Conservation (phyloP, 2,797 vertebrate genomes). For the Sebastes minor region DNA sequence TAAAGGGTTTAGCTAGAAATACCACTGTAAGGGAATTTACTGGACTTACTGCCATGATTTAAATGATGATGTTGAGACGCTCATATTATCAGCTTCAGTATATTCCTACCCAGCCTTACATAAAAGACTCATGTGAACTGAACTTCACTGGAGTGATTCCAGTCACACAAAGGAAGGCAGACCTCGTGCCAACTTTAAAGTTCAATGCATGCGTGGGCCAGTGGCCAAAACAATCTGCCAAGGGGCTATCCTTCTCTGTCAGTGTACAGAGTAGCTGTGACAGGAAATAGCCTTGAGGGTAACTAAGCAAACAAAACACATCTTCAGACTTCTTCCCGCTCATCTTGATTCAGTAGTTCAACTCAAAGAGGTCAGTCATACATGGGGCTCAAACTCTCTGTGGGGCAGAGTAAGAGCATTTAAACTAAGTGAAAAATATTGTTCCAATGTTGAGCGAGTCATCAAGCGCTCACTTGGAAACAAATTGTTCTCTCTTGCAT, state of each 20-base stretch:
- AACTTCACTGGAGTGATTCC: constrained; percentile 19
- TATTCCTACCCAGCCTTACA: background rate
- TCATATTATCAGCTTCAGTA: background rate
- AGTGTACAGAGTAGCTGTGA: constrained; percentile 47
- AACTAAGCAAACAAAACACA: constrained; percentile 60
- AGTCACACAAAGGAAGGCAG: constrained; percentile 22
- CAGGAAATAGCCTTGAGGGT: constrained; percentile 57
- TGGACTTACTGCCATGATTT: background rate
- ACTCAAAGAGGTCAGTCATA: constrained; percentile 37
- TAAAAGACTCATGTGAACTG: background rate
- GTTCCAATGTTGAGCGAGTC: background rate
- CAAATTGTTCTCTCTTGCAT: background rate
- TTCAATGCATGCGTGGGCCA: constrained; percentile 51
- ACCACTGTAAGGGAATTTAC: background rate
- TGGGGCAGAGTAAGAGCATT: background rate
- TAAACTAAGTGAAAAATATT: background rate
- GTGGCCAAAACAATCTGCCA: constrained; percentile 61
- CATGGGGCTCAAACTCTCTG: constrained; percentile 13
- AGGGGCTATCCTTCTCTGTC: constrained; percentile 61
- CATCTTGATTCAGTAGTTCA: constrained; percentile 59
- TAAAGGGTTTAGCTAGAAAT: background rate
- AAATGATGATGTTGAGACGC: background rate
- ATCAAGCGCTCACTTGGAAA: background rate
- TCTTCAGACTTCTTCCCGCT: constrained; percentile 49
- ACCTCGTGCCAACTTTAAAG: constrained; percentile 48